Evolutionary conservation across 2,113 vertebrate species (phyloP).

Genomic region (Pelvicachromis taeniatus): DNA sequence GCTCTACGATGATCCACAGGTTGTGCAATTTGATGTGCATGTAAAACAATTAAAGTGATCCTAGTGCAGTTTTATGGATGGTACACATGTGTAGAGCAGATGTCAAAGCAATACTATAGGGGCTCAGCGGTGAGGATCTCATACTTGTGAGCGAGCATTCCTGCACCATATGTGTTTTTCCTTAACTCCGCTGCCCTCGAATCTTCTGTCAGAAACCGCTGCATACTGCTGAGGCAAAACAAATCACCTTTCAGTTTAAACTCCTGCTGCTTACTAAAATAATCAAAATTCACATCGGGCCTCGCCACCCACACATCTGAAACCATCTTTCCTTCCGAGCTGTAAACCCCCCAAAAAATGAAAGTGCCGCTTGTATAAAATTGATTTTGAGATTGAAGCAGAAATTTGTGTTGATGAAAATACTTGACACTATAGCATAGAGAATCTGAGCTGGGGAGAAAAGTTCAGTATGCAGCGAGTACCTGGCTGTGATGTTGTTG

Average conservation of each 20-base stretch:
- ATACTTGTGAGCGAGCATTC: constrained; percentile 37
- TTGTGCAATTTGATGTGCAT: constrained; percentile 6
- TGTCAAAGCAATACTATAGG: constrained; percentile 42
- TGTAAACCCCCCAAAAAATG: constrained; percentile 5
- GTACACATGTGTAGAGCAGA: constrained; percentile 56
- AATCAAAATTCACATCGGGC: constrained; percentile 4
- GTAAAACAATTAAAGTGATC: constrained; percentile 26
- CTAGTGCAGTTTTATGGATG: constrained; percentile 21
- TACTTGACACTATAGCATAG: neutral
- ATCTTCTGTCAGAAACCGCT: neutral
- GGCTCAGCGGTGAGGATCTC: neutral
- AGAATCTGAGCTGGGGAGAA: neutral
- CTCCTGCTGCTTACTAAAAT: neutral
- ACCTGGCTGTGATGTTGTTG: neutral
- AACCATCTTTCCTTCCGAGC: neutral
- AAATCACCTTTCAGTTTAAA: constrained; percentile 10
- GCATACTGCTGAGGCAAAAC: neutral
- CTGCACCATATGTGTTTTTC: constrained; percentile 38
- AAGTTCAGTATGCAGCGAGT: neutral
- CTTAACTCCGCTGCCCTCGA: neutral
- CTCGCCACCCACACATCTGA: neutral
- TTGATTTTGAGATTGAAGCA: constrained; percentile 30
- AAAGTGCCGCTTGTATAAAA: constrained; percentile 32
- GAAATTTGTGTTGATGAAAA: neutral
- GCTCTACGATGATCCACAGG: neutral